Base-by-base conservation (phyloP, 2,797 vertebrate genomes). In the Coilia nasus region DNA sequence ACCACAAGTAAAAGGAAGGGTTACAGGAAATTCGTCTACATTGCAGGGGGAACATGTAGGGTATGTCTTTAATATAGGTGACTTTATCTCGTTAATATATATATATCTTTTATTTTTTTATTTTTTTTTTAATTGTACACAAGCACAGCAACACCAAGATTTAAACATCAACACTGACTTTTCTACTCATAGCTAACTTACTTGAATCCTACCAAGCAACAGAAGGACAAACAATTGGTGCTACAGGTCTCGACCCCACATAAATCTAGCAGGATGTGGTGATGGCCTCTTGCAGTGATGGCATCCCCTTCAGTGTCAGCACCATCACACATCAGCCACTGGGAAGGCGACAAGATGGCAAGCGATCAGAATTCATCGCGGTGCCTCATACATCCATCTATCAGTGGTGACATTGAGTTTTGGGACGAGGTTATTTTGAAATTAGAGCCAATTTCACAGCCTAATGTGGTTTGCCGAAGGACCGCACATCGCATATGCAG, bases 381-480 rank as follows among this genome's bases (percentile, higher is more conserved):
- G 28, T n/a, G n/a, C 60, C 5, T 88, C 86, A 84, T 90, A 14
- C 50, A 54, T 54, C 50, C 50, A 54, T 54, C 50, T 54, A 92
- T 93, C 93, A 91, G 90, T 88, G 89, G 91, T 91, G 90, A 93
- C 92, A 93, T 91, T 91, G 90, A 92, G 90, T 89, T 92, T 90
- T 91, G 87, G 47, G 90, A 87, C 67, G 25, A 86, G 54, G 15
- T 75, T 83, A 15, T 81, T 90, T 91, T 89, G 57, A 56, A 35
- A 81, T 86, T 31, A 83, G 75, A 82, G 85, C 64, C 82, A 81
- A 87, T 88, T 87, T 87, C 59, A 14, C 12, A 60, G 0, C 15
- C 75, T 90, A 83, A 91, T 91, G 88, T 89, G 91, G 90, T 90
- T 50, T 89, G 83, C 47, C 84, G 23, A 41, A 84, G 82, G 82